Conservation (phyloP, 2,797 vertebrate species). For the Squalus acanthias region DNA sequence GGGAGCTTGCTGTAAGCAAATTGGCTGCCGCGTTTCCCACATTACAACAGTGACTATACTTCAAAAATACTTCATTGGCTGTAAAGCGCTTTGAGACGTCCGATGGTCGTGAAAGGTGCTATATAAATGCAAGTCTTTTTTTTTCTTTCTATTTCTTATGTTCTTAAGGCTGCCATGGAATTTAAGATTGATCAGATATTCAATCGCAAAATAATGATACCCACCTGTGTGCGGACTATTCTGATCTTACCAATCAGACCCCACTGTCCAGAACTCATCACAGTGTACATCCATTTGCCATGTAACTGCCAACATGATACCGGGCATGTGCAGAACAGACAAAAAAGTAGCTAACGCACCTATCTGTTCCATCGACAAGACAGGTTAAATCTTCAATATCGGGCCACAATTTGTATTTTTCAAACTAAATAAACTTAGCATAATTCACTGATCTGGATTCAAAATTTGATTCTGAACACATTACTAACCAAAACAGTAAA, state of each 20-base stretch:
- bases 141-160: background rate
- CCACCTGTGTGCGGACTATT: background rate
- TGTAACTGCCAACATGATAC: background rate
- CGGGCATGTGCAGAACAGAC: background rate
- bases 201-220: background rate
- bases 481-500: background rate
- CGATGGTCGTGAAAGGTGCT: too few relatives aligned
- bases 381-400: background rate
- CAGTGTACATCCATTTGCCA: background rate
- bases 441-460: background rate
- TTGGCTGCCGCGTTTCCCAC: too few relatives aligned
- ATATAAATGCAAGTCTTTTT: too few relatives aligned
- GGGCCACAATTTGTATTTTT: background rate
- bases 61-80: too few relatives aligned
- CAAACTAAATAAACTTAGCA: background rate
- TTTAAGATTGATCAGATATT: background rate
- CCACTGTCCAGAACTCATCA: background rate
- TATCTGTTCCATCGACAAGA: background rate
- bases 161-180: background rate
- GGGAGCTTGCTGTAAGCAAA: too few relatives aligned
- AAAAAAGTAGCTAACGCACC: background rate
- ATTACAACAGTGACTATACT: too few relatives aligned
- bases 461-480: background rate
- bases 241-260: background rate
- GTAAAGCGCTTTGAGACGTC: too few relatives aligned